Conservation (phyloP, 2,888 invertebrate genomes). For the Phalera bucephala region DNA sequence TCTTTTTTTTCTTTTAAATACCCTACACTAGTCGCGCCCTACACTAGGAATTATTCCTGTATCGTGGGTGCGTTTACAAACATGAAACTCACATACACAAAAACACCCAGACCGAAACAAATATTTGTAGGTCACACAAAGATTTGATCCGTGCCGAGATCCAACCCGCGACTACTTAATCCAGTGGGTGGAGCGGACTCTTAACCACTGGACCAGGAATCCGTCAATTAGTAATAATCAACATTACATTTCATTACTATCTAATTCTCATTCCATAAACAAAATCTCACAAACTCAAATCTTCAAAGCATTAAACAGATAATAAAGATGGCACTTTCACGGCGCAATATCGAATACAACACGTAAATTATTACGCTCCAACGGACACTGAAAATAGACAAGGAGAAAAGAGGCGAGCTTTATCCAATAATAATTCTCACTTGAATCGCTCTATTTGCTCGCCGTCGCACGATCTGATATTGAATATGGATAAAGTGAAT, state of each 20-base stretch:
- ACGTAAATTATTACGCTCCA: conserved; percentile 68
- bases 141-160: no score
- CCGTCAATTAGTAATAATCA: no score
- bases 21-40: no score
- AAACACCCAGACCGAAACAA: no score
- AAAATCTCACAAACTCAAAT: conserved; percentile 11
- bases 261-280: neutral
- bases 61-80: no score
- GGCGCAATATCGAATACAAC: conserved; percentile 61
- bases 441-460: conserved; percentile 79
- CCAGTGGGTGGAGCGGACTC: no score
- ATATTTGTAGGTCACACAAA: no score
- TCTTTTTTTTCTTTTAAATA: no score
- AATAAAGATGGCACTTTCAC: conserved; percentile 46
- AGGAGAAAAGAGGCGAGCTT: conserved; percentile 69
- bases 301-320: conserved; percentile 12
- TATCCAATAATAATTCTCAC: conserved; percentile 81
- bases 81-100: no score
- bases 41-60: no score
- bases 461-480: conserved; percentile 78
- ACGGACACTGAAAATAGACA: conserved; percentile 70
- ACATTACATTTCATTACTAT: neutral
- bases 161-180: no score
- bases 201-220: no score
- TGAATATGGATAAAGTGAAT: conserved; percentile 82